phyloP scores from a whole-genome alignment of 2,113 vertebrate species.

The Leiothrix lutea region DNA sequence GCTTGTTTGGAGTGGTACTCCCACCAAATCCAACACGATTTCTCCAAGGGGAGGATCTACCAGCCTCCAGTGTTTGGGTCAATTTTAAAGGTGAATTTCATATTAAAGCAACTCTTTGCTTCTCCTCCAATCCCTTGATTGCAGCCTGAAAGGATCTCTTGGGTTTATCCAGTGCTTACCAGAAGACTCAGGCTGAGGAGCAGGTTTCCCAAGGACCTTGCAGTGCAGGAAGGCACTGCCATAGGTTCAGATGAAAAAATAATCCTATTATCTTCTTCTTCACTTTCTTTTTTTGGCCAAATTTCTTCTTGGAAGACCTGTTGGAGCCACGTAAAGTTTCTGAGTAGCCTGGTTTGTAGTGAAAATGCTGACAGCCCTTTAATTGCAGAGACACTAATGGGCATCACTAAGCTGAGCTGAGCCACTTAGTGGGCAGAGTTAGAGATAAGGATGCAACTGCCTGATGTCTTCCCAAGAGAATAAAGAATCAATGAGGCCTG shows the following conservation, averaged over 20 bases:
- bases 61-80: not conserved
- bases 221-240: not conserved
- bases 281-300: not conserved
- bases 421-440: not conserved
- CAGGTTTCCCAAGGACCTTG: not conserved
- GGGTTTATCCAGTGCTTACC: not conserved
- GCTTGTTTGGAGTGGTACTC: not conserved
- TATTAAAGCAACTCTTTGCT: not conserved
- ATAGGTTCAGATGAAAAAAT: not conserved
- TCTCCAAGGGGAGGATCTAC: not conserved
- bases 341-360: not conserved
- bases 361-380: not conserved
- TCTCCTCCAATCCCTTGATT: not conserved
- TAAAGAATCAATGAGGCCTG: not conserved
- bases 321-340: not conserved
- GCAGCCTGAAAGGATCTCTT: not conserved
- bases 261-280: not conserved
- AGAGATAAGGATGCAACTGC: not conserved
- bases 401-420: not conserved
- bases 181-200: not conserved
- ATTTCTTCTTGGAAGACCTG: not conserved
- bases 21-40: not conserved
- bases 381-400: not conserved
- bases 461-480: not conserved
- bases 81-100: not conserved